Evolutionary conservation across 23 tunicate genomes (phyloP), one percentile per base, ranked within the genome.

Genomic region (Phallusia fumigata): DNA sequence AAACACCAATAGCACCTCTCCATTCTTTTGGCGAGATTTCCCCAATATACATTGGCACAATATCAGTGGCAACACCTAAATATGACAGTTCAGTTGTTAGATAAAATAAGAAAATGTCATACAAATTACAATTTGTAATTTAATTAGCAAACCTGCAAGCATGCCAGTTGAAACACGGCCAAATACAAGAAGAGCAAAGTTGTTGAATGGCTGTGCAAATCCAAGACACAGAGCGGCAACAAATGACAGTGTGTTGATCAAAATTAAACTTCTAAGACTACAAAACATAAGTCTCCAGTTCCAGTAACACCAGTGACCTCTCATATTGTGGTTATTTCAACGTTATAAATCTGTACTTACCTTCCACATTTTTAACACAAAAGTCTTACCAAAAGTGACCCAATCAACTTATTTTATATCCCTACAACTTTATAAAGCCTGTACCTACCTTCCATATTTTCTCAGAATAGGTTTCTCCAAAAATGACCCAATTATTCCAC

Each of bases 1-100:
- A 74, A 35, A 97, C 97, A 26, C 99, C 99, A 49, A 97, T 97
- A 13, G 95, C 93, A 21, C 99, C 99, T 21, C 99, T 85, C 93
- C 90, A 88, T 72, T 97, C 88, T 78, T 92, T 97, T 12, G 97
- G 94, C 31, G 93, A 87, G 21, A 90, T 84, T 65, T 90, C 99
- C 10, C 90, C 88, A 52, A 97, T 97, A 73, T 97, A 97, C 97
- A 97, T 92, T 28, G 99, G 99, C 49, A 94, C 93, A 22, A 97
- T 64, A 19, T 97, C 99, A 21, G 99, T 97, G 0, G 99, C 99
- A 1, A 97, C 76, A 44, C 99, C 98, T 94, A 21, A 58, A 58
- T 1, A 22, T n/a, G n/a, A n/a, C n/a, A n/a, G n/a, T n/a, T n/a
- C n/a, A n/a, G n/a, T n/a, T n/a, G n/a, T n/a, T n/a, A n/a, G n/a